A percentile compares a stretch with the other conserved stretches of the same genome.
phyloP scores from a whole-genome alignment of 2,113 vertebrate species.

The Silurus meridionalis region DNA sequence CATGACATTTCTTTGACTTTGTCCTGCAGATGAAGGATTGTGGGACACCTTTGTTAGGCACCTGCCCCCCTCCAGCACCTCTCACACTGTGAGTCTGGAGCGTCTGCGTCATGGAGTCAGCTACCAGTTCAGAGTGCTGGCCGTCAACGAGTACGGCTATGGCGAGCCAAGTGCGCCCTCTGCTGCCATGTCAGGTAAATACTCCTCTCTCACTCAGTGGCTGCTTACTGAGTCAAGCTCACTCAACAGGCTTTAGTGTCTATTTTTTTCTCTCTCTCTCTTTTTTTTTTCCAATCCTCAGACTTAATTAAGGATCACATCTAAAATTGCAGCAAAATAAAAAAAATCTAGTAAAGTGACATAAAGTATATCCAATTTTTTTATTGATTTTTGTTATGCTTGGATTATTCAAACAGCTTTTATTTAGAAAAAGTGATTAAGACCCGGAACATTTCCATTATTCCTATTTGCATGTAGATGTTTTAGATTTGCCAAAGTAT shows the following conservation, averaged over 20 bases:
- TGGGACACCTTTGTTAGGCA: slow-evolving; percentile 92
- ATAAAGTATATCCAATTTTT: neutral
- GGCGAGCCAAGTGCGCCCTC: slow-evolving; percentile 91
- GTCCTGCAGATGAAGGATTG: slow-evolving; percentile 84
- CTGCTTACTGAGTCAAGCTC: neutral
- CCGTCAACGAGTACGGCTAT: slow-evolving; percentile 85
- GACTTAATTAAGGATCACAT: neutral
- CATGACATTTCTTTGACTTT: slow-evolving; percentile 30
- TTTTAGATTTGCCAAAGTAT: neutral
- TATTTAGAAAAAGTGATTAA: neutral
- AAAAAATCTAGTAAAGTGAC: neutral
- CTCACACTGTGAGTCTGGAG: slow-evolving; percentile 82
- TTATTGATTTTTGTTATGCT: neutral
- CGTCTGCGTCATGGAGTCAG: slow-evolving; percentile 86
- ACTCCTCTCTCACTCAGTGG: neutral
- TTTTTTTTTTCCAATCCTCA: neutral
- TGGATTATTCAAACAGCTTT: neutral
- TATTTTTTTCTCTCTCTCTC: too few relatives aligned
- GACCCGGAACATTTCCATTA: neutral
- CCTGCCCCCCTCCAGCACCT: slow-evolving; percentile 81
- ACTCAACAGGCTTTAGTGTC: neutral
- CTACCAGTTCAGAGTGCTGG: slow-evolving; percentile 93
- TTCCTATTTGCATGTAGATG: neutral
- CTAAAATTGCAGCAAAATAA: neutral
- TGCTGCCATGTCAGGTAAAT: slow-evolving; percentile 84